These are phyloP conservation scores for Blastobasis lacticolella DNA, from an alignment of 2,888 invertebrate species.

Conservation along the genomic window DNA sequence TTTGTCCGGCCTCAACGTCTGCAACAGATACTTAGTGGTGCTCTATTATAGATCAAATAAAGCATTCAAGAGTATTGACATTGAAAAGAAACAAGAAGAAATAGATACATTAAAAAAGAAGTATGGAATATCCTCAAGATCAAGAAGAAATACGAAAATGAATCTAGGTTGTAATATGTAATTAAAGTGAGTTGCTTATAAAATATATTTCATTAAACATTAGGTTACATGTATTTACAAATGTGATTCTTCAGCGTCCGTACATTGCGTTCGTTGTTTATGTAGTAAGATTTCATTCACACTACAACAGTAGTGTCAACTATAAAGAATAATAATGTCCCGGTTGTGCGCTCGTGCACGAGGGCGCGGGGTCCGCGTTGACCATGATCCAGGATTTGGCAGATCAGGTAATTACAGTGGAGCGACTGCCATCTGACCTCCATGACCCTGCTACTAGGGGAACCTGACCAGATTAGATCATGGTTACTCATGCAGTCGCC, in stretches of 20 bases:
- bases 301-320: conserved; percentile 61
- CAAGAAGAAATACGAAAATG: conserved; percentile 62
- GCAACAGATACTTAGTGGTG: conserved; percentile 98
- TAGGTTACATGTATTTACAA: neutral
- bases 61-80: conserved; percentile 95
- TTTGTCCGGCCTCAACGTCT: conserved; percentile 98
- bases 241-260: conserved; percentile 1
- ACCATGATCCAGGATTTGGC: too few relatives aligned
- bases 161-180: too few relatives aligned
- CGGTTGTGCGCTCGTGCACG: too few relatives aligned
- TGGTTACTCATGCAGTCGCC: too few relatives aligned
- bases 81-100: conserved; percentile 97
- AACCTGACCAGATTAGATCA: too few relatives aligned
- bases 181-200: neutral
- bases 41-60: conserved; percentile 97
- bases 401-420: too few relatives aligned
- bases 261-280: conserved; percentile 15
- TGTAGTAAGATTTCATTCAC: conserved; percentile 70
- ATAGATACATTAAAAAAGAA: conserved; percentile 96
- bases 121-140: conserved; percentile 82
- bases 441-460: too few relatives aligned
- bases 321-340: too few relatives aligned
- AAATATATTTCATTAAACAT: neutral
- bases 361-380: too few relatives aligned
- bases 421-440: too few relatives aligned